Conservation (phyloP, 2,888 invertebrate species). For the Ichneumoninae sp. region DNA sequence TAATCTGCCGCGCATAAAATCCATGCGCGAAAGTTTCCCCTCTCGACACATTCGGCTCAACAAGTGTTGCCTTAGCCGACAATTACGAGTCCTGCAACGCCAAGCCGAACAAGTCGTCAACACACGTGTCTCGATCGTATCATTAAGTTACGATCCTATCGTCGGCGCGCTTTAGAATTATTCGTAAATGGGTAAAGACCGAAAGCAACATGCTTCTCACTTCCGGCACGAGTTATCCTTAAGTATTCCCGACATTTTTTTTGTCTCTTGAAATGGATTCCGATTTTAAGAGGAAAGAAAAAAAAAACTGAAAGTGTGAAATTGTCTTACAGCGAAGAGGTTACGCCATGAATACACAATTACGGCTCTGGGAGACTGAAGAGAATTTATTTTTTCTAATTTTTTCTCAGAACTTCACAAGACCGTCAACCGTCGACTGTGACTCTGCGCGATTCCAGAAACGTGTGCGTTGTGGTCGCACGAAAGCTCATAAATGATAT, state of each 20-base stretch:
- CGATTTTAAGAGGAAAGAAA: not conserved
- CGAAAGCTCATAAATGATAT: conserved; percentile 15
- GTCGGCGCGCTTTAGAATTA: not conserved
- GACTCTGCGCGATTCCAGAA: not conserved
- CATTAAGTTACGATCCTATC: not conserved
- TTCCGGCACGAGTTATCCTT: not conserved
- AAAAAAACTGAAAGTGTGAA: conserved; percentile 33
- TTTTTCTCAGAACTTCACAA: not conserved
- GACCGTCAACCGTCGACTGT: not conserved
- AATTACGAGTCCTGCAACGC: conserved; percentile 1
- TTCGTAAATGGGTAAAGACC: not conserved
- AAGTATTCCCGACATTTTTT: not conserved
- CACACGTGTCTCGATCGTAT: not conserved
- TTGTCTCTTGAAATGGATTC: not conserved
- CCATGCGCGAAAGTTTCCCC: not conserved
- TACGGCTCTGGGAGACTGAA: conserved; percentile 3
- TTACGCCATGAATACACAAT: conserved; percentile 29
- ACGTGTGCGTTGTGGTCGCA: not conserved
- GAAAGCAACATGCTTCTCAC: not conserved
- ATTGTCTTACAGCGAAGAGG: conserved; percentile 19
- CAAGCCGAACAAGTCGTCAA: not conserved
- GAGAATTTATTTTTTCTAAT: not conserved
- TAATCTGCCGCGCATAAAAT: conserved; percentile 11
- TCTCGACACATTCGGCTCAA: not conserved
- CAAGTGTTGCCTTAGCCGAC: conserved; percentile 2